Base-by-base conservation (phyloP, 2,797 vertebrate species). In the Staurois parvus region DNA sequence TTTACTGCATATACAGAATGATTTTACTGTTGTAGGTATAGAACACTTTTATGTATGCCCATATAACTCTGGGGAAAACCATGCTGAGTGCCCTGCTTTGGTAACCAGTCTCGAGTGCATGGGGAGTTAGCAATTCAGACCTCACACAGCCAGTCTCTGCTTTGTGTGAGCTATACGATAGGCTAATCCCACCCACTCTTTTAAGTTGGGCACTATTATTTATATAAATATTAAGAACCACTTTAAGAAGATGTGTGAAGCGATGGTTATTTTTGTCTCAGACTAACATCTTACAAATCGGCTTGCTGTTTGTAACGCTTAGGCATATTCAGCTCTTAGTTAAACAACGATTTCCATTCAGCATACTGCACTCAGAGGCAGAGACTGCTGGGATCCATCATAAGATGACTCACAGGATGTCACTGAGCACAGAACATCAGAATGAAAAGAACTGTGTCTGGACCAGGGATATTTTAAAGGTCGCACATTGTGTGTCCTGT, bases 351-450 rank as follows among this genome's bases (percentile, higher is more conserved):
- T 56, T 79, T 29, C 75, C 48, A 86, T 83, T 83, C 74, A 83
- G 68, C 17, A 34, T 68, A 15, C 26, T 3, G 24, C 30, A 68
- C 56, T 83, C 29, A 28, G 67, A 45, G 66, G 34, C 48, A 64
- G 45, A 56, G 80, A 28, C 68, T 83, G 37, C 80, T 74, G 80
- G 80, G 80, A 83, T 83, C 67, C 40, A 86, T 86, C 69, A 83
- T 48, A 67, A 1, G 29, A 81, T 86, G 85, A 86, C 80, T 86
- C 85, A 86, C 75, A 83, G 85, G 80, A 86, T 86, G 85, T 79
- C 72, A 73, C 34, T 45, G 66, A 76, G 45, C 79, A 72, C 69
- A 73, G 85, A 12, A 48, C 75, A 86, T 64, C 42, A 52, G 69
- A 78, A 62, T 76, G 40, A 62, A 81, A 77, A 66, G 66, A 59